phyloP scores from a whole-genome alignment of 2,113 vertebrate genomes.

The Capreolus pygargus region DNA sequence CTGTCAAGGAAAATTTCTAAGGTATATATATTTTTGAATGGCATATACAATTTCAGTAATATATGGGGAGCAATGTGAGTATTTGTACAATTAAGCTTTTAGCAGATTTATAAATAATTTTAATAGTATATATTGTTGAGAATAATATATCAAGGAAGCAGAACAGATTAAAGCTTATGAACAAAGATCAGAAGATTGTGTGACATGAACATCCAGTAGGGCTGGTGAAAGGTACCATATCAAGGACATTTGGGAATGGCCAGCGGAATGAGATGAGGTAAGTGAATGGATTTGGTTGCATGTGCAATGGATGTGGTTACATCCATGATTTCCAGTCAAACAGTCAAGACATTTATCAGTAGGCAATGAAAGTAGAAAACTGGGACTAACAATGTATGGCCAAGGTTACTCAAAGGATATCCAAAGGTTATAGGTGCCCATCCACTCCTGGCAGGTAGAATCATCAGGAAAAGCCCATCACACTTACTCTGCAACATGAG shows the following conservation, averaged over 20 bases:
- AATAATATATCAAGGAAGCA: not conserved
- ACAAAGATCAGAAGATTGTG: not conserved
- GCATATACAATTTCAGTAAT: not conserved
- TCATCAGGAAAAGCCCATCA: not conserved
- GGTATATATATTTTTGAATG: not conserved
- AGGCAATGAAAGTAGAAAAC: not conserved
- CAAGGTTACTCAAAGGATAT: not conserved
- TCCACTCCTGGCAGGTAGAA: not conserved
- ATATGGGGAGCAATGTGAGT: not conserved
- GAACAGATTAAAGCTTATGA: not conserved
- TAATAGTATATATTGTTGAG: not conserved
- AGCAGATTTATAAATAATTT: not conserved
- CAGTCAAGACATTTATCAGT: not conserved
- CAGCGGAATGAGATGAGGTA: not conserved
- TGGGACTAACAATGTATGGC: not conserved
- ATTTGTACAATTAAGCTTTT: not conserved
- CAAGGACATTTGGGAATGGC: not conserved
- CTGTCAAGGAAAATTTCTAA: not conserved
- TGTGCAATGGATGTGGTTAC: not conserved
- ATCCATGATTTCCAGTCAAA: not conserved
- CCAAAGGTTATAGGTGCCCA: not conserved
- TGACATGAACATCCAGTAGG: not conserved
- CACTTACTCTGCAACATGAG: not conserved
- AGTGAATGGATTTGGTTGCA: not conserved
- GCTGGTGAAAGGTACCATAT: not conserved